Evolutionary conservation across 2,113 vertebrate species (phyloP).

Genomic region (Alosa alosa): DNA sequence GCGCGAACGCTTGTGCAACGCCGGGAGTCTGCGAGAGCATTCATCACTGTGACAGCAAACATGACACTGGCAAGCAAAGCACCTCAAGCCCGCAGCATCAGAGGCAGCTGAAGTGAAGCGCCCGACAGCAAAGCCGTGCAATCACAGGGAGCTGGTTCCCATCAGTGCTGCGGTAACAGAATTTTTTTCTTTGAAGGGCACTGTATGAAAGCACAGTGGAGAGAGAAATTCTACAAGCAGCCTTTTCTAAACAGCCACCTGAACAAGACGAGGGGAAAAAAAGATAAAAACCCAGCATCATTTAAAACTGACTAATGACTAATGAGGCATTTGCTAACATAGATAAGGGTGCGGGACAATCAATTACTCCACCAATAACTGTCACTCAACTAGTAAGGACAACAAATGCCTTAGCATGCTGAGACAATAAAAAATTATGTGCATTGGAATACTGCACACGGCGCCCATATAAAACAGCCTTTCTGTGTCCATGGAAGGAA

Average conservation of each 20-base stretch:
- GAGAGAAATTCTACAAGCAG: background rate
- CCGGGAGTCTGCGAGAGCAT: conserved; percentile 24
- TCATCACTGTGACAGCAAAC: conserved; percentile 29
- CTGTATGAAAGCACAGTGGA: background rate
- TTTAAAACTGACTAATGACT: background rate
- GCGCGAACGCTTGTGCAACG: conserved; percentile 9
- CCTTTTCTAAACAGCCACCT: background rate
- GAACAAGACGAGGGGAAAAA: background rate
- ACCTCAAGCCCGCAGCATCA: background rate
- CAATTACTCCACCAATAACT: background rate
- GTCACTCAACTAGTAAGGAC: background rate
- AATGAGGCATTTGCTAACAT: background rate
- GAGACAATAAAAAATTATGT: background rate
- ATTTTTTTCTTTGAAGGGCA: background rate
- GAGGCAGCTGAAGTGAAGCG: background rate
- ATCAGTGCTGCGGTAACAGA: background rate
- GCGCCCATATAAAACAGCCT: background rate
- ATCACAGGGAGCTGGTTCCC: background rate
- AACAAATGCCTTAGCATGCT: background rate
- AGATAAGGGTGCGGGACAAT: background rate
- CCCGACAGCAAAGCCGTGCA: background rate
- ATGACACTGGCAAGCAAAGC: conserved; percentile 31
- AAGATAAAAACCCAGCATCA: background rate
- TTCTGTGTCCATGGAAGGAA: background rate
- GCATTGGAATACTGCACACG: background rate